Conservation (phyloP, 2,888 invertebrate species). For the Leucania comma region DNA sequence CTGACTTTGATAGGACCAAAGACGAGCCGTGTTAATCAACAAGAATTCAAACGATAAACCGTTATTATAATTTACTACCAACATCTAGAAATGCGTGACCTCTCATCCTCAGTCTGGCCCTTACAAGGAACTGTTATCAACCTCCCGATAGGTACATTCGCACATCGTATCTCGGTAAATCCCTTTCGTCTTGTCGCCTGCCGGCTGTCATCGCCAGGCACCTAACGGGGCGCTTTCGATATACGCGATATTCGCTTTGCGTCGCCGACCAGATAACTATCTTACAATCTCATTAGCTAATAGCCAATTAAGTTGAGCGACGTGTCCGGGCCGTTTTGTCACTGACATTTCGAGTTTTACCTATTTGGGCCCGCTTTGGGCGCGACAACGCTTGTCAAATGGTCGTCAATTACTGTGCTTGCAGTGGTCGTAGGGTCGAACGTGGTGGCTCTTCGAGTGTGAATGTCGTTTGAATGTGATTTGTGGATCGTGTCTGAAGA, state of each 20-base stretch:
- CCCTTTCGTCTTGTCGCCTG: constrained; percentile 61
- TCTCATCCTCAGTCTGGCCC: constrained; percentile 30
- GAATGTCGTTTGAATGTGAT: constrained; percentile 63
- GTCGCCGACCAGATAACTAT: constrained; percentile 80
- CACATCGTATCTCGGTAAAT: constrained; percentile 60
- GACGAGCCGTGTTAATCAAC: constrained; percentile 11
- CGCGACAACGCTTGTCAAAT: constrained; percentile 62
- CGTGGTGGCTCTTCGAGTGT: constrained; percentile 57
- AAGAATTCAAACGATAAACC: constrained; percentile 22
- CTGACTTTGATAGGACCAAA: constrained; percentile 9
- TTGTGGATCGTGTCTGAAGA: constrained; percentile 26
- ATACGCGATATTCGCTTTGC: constrained; percentile 76
- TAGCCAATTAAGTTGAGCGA: constrained; percentile 88
- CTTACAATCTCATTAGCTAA: constrained; percentile 76
- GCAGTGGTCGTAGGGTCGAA: constrained; percentile 45
- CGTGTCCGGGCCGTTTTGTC: constrained; percentile 83
- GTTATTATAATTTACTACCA: constrained; percentile 36
- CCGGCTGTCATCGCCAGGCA: constrained; percentile 74
- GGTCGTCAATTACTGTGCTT: constrained; percentile 62
- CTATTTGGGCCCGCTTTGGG: constrained; percentile 66
- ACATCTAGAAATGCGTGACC: constrained; percentile 31
- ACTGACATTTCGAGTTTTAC: constrained; percentile 59
- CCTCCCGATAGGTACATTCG: constrained; percentile 53
- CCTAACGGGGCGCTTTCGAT: constrained; percentile 75
- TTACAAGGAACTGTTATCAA: constrained; percentile 48